phyloP scores from a whole-genome alignment of 2,113 vertebrate species.

The Leptobrachium ailaonicum region DNA sequence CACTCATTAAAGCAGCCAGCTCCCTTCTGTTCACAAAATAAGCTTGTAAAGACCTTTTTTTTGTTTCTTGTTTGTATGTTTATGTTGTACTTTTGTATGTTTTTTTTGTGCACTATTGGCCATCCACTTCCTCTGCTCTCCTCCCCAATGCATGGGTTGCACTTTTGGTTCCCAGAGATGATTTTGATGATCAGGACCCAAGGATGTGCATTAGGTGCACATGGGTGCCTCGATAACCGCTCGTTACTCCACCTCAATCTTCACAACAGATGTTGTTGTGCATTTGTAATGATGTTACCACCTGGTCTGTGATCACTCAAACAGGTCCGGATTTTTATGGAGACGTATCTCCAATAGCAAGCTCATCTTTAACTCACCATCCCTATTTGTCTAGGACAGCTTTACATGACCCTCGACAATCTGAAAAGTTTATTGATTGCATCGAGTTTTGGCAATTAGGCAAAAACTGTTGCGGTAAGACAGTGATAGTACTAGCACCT shows the following conservation, averaged over 20 bases:
- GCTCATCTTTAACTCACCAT: constrained; percentile 1
- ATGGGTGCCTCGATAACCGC: constrained; percentile 22
- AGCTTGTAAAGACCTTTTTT: constrained; percentile 24
- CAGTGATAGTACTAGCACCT: not conserved
- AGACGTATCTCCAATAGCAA: not conserved
- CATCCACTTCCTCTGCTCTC: not conserved
- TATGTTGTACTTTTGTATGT: not conserved
- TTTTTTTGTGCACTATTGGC: not conserved
- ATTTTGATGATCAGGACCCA: not conserved
- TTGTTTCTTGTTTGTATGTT: not conserved
- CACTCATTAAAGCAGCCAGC: constrained; percentile 48
- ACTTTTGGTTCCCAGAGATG: not conserved
- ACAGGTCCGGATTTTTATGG: constrained; percentile 14
- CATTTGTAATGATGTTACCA: constrained; percentile 27
- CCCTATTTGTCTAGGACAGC: not conserved
- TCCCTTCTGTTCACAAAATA: constrained; percentile 42
- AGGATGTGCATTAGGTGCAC: not conserved
- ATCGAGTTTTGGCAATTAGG: not conserved
- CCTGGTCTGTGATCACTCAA: constrained; percentile 29
- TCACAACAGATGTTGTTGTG: constrained; percentile 45
- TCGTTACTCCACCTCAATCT: not conserved
- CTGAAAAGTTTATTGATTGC: not conserved
- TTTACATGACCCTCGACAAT: not conserved
- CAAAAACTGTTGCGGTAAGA: not conserved
- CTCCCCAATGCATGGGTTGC: not conserved